Evolutionary conservation across 2,888 invertebrate genomes (phyloP).

Genomic region (Masnerella sp.): DNA sequence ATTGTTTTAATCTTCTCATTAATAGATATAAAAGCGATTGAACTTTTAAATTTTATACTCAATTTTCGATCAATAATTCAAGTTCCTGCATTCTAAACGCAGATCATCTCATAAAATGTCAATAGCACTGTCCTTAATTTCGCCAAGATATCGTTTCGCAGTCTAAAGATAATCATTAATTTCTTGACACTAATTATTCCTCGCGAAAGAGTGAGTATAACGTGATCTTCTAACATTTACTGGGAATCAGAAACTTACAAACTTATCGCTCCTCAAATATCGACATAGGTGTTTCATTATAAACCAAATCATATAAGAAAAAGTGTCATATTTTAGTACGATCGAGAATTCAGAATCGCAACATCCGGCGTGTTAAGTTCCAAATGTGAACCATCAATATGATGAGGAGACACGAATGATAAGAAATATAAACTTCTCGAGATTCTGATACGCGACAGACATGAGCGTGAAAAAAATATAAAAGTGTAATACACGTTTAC

Average conservation of each 20-base stretch:
- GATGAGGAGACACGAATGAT: conserved; percentile 34
- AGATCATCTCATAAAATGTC: conserved; percentile 31
- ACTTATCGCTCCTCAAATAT: conserved; percentile 64
- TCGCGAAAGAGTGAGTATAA: conserved; percentile 30
- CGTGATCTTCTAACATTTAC: conserved; percentile 55
- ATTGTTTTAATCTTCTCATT: no score
- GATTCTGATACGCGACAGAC: conserved; percentile 37
- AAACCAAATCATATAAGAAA: conserved; percentile 51
- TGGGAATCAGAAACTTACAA: conserved; percentile 58
- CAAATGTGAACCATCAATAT: conserved; percentile 50
- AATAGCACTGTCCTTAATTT: conserved; percentile 47
- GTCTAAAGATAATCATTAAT: conserved; percentile 36
- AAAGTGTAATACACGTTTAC: conserved; percentile 17
- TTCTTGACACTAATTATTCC: conserved; percentile 44
- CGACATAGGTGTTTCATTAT: conserved; percentile 67
- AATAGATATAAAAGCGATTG: no score
- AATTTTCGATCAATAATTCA: not conserved
- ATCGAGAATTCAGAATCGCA: conserved; percentile 57
- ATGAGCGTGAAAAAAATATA: conserved; percentile 20
- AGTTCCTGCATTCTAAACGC: not conserved
- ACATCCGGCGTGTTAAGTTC: conserved; percentile 59
- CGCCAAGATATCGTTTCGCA: conserved; percentile 43
- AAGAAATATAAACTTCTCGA: conserved; percentile 45
- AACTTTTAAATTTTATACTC: conserved; percentile 1
- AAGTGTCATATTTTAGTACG: conserved; percentile 50